Percentiles rank a stretch among this genome's conserved stretches.
Conservation (phyloP, 2,888 invertebrate species). For the Polyommatus iphigenia region DNA sequence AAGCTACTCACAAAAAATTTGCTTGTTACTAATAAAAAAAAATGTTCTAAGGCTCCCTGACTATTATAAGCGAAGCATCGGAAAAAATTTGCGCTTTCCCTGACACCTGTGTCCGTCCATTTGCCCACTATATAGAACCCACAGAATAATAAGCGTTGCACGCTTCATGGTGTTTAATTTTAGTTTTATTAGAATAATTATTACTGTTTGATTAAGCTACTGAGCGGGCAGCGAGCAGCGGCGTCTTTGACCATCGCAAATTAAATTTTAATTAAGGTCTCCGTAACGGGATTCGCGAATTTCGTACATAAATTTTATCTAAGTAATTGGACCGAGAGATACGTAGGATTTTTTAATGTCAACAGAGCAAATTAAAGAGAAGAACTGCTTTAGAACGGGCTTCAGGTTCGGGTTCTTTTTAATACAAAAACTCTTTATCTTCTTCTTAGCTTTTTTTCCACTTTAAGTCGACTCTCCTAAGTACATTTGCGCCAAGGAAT, state of each 20-base stretch:
- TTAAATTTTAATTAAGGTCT: slow-evolving; percentile 46
- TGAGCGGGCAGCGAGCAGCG: slow-evolving; percentile 33
- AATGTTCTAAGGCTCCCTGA: too few relatives aligned
- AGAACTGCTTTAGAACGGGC: too few relatives aligned
- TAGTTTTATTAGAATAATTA: slow-evolving; percentile 27
- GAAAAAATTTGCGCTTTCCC: too few relatives aligned
- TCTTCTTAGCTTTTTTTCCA: too few relatives aligned
- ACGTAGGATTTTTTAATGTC: slow-evolving; percentile 6
- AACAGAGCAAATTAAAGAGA: not conserved
- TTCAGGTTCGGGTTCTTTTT: not conserved
- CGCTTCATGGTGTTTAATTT: slow-evolving; percentile 12
- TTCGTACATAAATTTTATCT: slow-evolving; percentile 33
- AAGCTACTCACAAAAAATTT: too few relatives aligned
- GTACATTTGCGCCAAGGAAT: too few relatives aligned
- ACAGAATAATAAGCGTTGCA: not conserved
- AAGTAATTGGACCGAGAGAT: slow-evolving; percentile 23
- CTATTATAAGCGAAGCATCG: too few relatives aligned
- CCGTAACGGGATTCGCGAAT: slow-evolving; percentile 41
- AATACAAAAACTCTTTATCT: too few relatives aligned
- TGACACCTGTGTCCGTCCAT: too few relatives aligned
- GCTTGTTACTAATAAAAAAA: too few relatives aligned
- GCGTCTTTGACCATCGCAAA: slow-evolving; percentile 48
- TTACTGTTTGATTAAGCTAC: slow-evolving; percentile 25
- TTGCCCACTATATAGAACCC: not conserved
- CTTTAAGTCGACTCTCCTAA: too few relatives aligned